Percentiles rank a stretch among this genome's conserved stretches.
Conservation (phyloP, 2,113 vertebrate species). For the Vulpes lagopus region DNA sequence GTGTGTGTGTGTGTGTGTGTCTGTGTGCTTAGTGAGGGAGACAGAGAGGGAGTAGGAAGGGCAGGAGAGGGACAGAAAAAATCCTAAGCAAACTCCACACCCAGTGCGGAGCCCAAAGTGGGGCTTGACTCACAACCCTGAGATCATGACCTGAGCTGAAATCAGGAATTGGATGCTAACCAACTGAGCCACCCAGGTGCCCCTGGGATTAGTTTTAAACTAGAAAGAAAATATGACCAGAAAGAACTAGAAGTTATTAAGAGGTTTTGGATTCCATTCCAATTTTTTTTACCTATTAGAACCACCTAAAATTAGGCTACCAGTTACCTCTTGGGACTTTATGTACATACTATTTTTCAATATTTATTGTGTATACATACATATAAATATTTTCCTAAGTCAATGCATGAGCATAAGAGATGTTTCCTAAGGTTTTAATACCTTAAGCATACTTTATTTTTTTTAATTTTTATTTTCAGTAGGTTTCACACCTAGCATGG, state of each 20-base stretch:
- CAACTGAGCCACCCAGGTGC: background rate
- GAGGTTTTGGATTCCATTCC: background rate
- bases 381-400: background rate
- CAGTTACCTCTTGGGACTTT: background rate
- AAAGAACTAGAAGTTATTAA: background rate
- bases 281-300: background rate
- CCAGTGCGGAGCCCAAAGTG: accelerated
- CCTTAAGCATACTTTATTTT: background rate
- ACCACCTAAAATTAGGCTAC: background rate
- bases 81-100: background rate
- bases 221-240: constrained; percentile 27
- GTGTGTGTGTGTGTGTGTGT: too few species aligned
- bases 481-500: background rate
- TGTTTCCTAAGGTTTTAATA: background rate
- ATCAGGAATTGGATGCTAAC: background rate
- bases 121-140: background rate
- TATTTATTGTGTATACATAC: background rate
- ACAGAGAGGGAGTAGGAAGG: background rate
- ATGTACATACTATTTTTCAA: background rate
- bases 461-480: background rate
- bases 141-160: background rate
- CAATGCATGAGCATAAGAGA: background rate
- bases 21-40: background rate
- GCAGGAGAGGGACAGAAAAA: background rate
- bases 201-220: background rate